A percentile compares a stretch with the other conserved stretches of the same genome.
Conservation (phyloP, 2,888 invertebrate genomes). For the Rhamnusium bicolor region DNA sequence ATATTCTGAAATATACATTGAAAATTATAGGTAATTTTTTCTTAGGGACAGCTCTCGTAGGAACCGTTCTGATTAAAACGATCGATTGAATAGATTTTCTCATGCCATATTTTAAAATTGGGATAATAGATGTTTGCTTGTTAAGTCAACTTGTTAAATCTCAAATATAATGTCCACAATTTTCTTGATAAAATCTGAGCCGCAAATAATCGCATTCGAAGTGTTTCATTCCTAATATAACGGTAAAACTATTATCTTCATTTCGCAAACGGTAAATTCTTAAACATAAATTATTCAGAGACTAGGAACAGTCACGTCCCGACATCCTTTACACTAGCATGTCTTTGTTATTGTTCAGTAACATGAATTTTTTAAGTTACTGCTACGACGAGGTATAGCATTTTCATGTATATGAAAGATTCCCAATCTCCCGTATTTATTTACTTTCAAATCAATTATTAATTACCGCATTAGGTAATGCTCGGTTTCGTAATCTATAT, state of each 20-base stretch:
- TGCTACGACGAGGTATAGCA: not conserved
- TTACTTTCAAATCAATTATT: not conserved
- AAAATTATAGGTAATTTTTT: too few species aligned
- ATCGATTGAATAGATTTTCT: not conserved
- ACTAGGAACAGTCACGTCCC: conserved; percentile 6
- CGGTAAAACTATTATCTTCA: not conserved
- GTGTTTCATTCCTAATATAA: not conserved
- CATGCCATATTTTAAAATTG: not conserved
- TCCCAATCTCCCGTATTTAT: not conserved
- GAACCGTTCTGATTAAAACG: not conserved
- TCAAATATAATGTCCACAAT: not conserved
- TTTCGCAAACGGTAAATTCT: conserved; percentile 13
- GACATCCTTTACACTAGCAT: not conserved
- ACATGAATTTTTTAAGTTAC: not conserved
- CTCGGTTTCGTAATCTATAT: not conserved
- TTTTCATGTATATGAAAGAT: not conserved
- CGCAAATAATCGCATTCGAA: not conserved
- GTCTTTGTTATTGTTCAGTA: not conserved
- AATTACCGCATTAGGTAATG: not conserved
- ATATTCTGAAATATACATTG: too few species aligned
- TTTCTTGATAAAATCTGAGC: not conserved
- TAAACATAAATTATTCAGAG: not conserved
- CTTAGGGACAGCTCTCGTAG: too few species aligned
- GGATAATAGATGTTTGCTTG: not conserved
- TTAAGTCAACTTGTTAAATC: not conserved